Evolutionary conservation across 2,797 vertebrate species (phyloP), one percentile per base, ranked within the genome.

Genomic region (Galaxias olidus): DNA sequence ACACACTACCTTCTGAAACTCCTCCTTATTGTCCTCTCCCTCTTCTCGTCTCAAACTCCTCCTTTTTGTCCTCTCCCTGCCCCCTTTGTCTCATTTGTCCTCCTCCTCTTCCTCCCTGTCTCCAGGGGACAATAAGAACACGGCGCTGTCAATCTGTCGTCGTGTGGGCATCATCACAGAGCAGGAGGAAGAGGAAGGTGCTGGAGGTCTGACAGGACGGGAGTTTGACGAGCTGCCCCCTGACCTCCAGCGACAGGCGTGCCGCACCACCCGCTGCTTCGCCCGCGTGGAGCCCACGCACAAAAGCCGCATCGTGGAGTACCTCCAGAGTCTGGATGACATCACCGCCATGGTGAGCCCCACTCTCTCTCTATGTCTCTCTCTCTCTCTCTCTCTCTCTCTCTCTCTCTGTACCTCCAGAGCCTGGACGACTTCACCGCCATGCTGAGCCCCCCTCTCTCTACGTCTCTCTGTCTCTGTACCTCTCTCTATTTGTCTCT

Each of bases 231-330:
- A 93, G 80, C 78, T 93, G 55, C 87, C 91, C 13, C 91, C 89
- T 2, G 84, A 90, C 66, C 71, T 91, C 30, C 92, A 93, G 84
- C 87, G 92, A 0, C 85, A 92, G 77, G 92, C 91, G 48, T 92
- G 91, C 58, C 79, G 72, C 59, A 89, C 85, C 0, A 76, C 9
- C 0, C 83, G 88, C 0, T 93, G 92, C 79, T 93, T 93, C 0
- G 92, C 92, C 49, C 84, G 92, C 0, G 92, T 93, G 17, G 92
- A 93, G 42, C 92, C 92, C 0, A 85, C 92, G 0, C 92, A 93
- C 83, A 93, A 93, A 76, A 93, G 92, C 54, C 91, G 91, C 47
- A 93, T 93, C 1, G 90, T 93, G 71, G 92, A 93, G 80, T 93
- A 93, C 77, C 86, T 93, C 48, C 92, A 93, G 77, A 92, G 91